phyloP scores from a whole-genome alignment of 1,140 invertebrate species.

The Trichonephila inaurata region DNA sequence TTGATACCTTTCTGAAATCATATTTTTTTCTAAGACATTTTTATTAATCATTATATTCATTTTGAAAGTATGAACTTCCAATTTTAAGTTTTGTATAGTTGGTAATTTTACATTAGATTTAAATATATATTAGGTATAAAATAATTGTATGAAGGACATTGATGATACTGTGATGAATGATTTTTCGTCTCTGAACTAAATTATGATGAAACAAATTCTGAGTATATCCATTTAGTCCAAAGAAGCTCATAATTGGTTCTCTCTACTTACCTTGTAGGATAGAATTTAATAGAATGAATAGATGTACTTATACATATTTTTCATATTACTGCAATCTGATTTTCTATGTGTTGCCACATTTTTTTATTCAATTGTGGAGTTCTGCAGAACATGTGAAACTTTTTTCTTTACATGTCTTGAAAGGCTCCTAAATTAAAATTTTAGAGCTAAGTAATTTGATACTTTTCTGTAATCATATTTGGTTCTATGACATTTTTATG shows the following conservation, averaged over 20 bases:
- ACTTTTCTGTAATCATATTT: not conserved
- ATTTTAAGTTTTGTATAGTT: too few species aligned
- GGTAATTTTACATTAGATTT: too few species aligned
- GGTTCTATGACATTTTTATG: not conserved
- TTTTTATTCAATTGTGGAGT: slow-evolving; percentile 24
- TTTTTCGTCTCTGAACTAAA: slow-evolving; percentile 1
- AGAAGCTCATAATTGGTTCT: too few species aligned
- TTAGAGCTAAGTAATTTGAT: not conserved
- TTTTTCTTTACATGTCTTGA: slow-evolving; percentile 6
- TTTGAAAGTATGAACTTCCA: too few species aligned
- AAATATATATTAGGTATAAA: too few species aligned
- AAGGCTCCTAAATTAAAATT: not conserved
- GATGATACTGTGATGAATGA: not conserved
- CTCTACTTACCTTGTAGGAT: too few species aligned
- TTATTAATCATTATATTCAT: not conserved
- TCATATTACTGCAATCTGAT: too few species aligned
- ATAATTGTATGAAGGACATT: not conserved
- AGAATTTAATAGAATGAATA: too few species aligned
- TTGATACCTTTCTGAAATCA: not conserved
- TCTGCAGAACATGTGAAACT: not conserved
- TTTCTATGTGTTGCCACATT: too few species aligned
- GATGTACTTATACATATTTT: too few species aligned
- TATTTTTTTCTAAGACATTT: not conserved
- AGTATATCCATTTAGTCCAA: not conserved
- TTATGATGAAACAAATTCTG: not conserved